These are phyloP conservation scores for Enteromius thamalakanensis DNA, from an alignment of 2,797 vertebrate genomes.

Conservation along the genomic window DNA sequence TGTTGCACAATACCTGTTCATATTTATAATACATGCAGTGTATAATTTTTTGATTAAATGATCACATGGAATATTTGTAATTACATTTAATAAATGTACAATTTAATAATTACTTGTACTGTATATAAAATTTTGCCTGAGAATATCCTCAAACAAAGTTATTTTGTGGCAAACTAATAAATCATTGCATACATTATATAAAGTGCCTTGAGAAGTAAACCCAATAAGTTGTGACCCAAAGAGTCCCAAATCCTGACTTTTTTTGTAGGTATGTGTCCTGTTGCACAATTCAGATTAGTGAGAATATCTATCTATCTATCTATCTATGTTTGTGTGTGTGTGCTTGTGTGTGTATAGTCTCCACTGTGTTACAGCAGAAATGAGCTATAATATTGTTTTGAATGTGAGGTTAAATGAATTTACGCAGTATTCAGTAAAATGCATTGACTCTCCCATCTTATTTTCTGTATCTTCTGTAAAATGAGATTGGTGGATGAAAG, in stretches of 20 bases:
- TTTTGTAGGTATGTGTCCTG: background rate
- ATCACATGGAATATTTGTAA: background rate
- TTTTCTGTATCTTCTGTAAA: background rate
- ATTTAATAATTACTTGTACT: background rate
- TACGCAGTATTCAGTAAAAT: slow-evolving; percentile 10
- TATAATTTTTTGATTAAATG: background rate
- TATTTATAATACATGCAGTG: background rate
- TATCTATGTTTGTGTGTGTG: too few species aligned
- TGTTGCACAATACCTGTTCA: background rate
- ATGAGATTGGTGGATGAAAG: slow-evolving; percentile 23
- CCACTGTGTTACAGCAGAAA: background rate
- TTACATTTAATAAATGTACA: too few species aligned
- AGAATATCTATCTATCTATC: too few species aligned
- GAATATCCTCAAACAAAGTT: background rate
- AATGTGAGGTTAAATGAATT: background rate
- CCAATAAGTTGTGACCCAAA: background rate
- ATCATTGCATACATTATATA: background rate
- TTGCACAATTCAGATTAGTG: too few species aligned
- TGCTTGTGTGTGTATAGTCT: too few species aligned
- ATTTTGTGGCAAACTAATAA: background rate
- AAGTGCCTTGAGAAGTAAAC: background rate
- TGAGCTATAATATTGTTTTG: background rate
- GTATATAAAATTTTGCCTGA: background rate
- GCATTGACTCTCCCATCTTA: background rate
- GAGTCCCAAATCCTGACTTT: background rate